Evolutionary conservation across 2,113 vertebrate species (phyloP).

Genomic region (Oncorhynchus kisutch): DNA sequence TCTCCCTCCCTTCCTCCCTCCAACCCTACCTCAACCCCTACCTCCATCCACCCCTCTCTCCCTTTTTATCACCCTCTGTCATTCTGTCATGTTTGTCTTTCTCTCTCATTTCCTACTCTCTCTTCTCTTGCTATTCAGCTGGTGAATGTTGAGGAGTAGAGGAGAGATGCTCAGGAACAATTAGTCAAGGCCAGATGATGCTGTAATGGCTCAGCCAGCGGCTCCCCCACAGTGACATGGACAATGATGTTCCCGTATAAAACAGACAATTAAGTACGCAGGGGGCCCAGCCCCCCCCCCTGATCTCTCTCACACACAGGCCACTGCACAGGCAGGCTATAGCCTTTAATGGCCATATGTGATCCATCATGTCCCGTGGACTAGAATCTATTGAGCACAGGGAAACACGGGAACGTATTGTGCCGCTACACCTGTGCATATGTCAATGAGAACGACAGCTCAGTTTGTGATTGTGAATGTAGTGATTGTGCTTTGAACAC

Average conservation of each 20-base stretch:
- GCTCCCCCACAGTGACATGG: slow-evolving; percentile 14
- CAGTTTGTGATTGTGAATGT: too few species aligned
- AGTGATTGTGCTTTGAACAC: too few species aligned
- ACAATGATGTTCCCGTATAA: slow-evolving; percentile 36
- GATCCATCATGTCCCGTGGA: background rate
- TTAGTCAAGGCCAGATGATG: slow-evolving; percentile 49
- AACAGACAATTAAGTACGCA: slow-evolving; percentile 19
- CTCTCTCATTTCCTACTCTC: background rate
- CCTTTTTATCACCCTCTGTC: background rate
- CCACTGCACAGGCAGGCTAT: background rate
- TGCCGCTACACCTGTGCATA: slow-evolving; percentile 8
- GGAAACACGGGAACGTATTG: background rate
- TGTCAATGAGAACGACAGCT: background rate
- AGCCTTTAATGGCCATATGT: slow-evolving; percentile 2
- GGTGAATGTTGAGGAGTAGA: slow-evolving; percentile 26
- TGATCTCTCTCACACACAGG: background rate
- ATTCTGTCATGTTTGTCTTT: slow-evolving; percentile 1
- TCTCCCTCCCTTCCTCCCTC: too few species aligned
- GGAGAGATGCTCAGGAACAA: slow-evolving; percentile 36
- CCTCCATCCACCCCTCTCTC: background rate
- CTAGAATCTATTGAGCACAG: background rate
- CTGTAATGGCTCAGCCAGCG: slow-evolving; percentile 23
- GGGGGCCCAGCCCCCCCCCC: background rate
- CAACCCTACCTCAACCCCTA: too few species aligned
- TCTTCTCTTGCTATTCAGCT: slow-evolving; percentile 14